Base-by-base conservation (phyloP, 2,113 vertebrate species). In the Melanerpes formicivorus region DNA sequence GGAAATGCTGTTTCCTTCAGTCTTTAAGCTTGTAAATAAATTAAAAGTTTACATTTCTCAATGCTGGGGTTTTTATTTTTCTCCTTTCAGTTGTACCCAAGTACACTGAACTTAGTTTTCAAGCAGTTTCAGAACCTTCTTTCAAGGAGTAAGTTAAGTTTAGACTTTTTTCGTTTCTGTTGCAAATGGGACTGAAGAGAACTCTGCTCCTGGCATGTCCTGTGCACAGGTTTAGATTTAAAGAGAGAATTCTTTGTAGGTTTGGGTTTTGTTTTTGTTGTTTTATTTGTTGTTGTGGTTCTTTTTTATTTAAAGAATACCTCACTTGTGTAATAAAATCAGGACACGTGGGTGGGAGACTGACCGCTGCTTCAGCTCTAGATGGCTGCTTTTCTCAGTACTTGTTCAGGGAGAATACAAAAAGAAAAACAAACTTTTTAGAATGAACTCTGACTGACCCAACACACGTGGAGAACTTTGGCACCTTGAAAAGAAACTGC, bases 251-350 rank as follows among this genome's bases (percentile, higher is more conserved):
- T 95, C 8, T 85, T 88, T 81, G 91, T 73, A 54, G 13, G 6
- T 11, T 27, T 17, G 29, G 16, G 37, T 37, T 48, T 34, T 34
- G 34, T 34, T 46, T 15, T 42, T 42, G 42, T 44, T 16, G 14
- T 48, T 90, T 94, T 95, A 76, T 94, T 92, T 96, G 21, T 50
- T 21, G 10, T 22, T 48, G 16, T 46, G 44, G 44, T 55, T 73
- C 42, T 56, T 17, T 25, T 10, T 46, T 90, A n/a, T 95, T 95
- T 80, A 70, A 90, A 95, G 97, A 98, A 98, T 98, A 98, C 98
- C 98, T 98, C 98, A 97, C 97, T 97, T 97, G 97, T 96, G 95
- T 96, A 97, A 96, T 92, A 96, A 96, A 97, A 98, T 98, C 97
- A 97, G 97, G 97, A 98, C 91, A 88, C 90, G 89, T 95, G 96